phyloP scores from a whole-genome alignment of 2,113 vertebrate species.

The Antechinus flavipes region DNA sequence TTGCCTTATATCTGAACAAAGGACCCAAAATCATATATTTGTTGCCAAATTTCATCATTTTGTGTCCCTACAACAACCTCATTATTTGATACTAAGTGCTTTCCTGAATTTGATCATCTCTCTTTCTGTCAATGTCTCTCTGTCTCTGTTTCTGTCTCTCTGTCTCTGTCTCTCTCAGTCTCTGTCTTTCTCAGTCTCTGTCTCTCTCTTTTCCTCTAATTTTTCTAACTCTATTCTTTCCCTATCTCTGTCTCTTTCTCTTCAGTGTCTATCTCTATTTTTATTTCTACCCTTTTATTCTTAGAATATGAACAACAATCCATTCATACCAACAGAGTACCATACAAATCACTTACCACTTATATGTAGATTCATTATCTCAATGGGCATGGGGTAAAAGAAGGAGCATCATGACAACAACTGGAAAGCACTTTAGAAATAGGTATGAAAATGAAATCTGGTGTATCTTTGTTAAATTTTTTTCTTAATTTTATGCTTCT shows the following conservation, averaged over 20 bases:
- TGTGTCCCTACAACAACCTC: too few species aligned
- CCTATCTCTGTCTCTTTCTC: neutral
- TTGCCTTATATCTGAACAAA: too few species aligned
- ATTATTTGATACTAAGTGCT: too few species aligned
- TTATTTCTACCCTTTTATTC: neutral
- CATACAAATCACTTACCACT: neutral
- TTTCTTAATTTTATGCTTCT: neutral
- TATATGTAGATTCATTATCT: constrained; percentile 1
- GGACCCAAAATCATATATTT: too few species aligned
- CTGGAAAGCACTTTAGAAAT: neutral
- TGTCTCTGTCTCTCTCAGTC: neutral
- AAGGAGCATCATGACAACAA: constrained; percentile 5
- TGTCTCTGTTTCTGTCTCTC: neutral
- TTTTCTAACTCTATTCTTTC: too few species aligned
- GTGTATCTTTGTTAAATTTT: neutral
- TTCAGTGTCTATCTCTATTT: neutral
- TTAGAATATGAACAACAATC: neutral
- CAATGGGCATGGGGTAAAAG: neutral
- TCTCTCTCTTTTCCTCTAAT: neutral
- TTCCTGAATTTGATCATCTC: too few species aligned
- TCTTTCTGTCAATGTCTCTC: too few species aligned
- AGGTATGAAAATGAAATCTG: constrained; percentile 26
- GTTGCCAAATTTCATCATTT: too few species aligned
- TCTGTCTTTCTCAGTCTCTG: neutral
- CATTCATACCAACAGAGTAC: neutral